These are phyloP conservation scores for Dysdera silvatica DNA, from an alignment of 1,140 invertebrate genomes.

Conservation along the genomic window DNA sequence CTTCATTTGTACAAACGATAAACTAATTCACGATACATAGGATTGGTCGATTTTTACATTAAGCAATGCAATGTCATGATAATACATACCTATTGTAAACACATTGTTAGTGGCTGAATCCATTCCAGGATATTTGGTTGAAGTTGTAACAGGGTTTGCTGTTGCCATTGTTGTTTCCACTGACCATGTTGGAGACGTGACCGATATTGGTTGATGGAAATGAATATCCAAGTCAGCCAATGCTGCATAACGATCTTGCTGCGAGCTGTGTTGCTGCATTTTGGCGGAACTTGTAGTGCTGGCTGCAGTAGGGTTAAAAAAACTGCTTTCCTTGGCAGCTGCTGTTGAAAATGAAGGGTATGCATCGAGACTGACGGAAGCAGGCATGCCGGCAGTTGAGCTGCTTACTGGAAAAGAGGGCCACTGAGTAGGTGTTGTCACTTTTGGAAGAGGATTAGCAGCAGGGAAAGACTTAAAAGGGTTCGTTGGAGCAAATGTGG, in stretches of 20 bases:
- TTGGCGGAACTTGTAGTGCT: not conserved
- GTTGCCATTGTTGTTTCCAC: constrained; percentile 21
- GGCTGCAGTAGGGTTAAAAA: not conserved
- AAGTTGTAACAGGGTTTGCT: no score
- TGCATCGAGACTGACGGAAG: constrained; percentile 16
- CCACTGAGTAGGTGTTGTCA: constrained; percentile 26
- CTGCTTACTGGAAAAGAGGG: constrained; percentile 23
- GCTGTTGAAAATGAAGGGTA: constrained; percentile 7
- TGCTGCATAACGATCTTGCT: constrained; percentile 68
- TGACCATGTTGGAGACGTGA: constrained; percentile 16
- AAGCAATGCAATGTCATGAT: no score
- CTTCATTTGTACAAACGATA: no score
- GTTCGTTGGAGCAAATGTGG: constrained; percentile 30
- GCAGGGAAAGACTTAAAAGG: constrained; percentile 25
- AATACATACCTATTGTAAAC: no score
- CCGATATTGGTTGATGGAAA: constrained; percentile 43
- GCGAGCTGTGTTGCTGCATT: not conserved
- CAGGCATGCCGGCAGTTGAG: not conserved
- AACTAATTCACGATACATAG: no score
- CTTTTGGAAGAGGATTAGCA: not conserved
- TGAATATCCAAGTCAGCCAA: constrained; percentile 67
- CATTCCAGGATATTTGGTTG: no score
- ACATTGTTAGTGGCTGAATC: no score
- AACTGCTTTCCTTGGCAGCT: not conserved
- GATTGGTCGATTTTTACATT: no score